Evolutionary conservation across 2,113 vertebrate genomes (phyloP).

Genomic region (Petrocephalus microphthalmus): DNA sequence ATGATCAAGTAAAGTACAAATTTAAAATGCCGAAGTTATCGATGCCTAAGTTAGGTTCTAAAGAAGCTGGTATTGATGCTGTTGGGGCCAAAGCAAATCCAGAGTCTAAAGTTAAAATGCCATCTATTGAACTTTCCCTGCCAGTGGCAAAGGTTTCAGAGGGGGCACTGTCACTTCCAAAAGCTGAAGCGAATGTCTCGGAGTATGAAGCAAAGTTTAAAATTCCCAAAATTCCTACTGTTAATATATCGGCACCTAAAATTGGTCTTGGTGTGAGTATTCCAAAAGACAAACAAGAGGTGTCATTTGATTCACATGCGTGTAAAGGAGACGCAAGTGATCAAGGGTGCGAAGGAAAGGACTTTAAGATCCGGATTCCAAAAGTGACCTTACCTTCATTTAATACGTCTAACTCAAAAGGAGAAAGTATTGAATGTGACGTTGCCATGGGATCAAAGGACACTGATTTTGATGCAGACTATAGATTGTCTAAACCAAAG

Average conservation of each 20-base stretch:
- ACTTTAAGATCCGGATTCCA: conserved; percentile 45
- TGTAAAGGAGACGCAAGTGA: conserved; percentile 13
- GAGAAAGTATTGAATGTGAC: conserved; percentile 19
- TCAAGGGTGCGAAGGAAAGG: conserved; percentile 18
- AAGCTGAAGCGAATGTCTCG: conserved; percentile 50
- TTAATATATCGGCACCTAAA: conserved; percentile 62
- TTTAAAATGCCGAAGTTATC: conserved; percentile 62
- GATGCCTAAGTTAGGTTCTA: conserved; percentile 52
- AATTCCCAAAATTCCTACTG: conserved; percentile 51
- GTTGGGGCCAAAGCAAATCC: conserved; percentile 29
- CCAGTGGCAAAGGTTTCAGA: conserved; percentile 46
- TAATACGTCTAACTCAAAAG: conserved; percentile 33
- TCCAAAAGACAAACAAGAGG: conserved; percentile 39
- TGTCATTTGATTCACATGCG: conserved; percentile 18
- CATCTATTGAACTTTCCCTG: conserved; percentile 59
- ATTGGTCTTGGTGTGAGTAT: conserved; percentile 58
- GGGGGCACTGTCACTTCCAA: conserved; percentile 46
- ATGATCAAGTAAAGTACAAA: conserved; percentile 48
- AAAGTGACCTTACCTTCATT: conserved; percentile 42
- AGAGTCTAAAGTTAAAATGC: conserved; percentile 58
- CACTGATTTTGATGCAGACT: neutral
- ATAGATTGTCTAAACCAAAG: neutral
- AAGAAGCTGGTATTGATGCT: conserved; percentile 39
- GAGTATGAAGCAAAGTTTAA: conserved; percentile 59
- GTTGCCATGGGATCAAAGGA: conserved; percentile 38